These are phyloP conservation scores for Ancistrus triradiatus DNA, from an alignment of 2,113 vertebrate genomes.

Conservation along the genomic window DNA sequence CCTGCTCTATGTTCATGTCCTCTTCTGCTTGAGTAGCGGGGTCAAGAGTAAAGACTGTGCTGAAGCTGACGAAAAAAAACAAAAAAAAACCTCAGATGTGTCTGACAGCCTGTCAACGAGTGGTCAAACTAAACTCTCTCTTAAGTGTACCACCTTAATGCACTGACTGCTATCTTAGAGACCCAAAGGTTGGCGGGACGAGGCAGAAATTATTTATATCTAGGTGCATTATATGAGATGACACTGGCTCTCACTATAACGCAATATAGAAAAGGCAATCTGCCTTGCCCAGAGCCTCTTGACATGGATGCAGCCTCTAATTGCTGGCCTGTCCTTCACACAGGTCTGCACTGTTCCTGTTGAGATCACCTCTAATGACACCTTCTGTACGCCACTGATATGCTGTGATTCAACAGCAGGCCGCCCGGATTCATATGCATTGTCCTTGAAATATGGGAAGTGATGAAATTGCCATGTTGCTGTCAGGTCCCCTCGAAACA, in stretches of 20 bases:
- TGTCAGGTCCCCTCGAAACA: constrained; percentile 43
- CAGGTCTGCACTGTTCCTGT: constrained; percentile 31
- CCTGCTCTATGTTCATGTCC: constrained; percentile 64
- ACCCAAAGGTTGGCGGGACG: constrained; percentile 46
- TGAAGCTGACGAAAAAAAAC: constrained; percentile 53
- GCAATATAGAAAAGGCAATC: constrained; percentile 50
- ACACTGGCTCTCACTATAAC: constrained; percentile 16
- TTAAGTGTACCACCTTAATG: constrained; percentile 54
- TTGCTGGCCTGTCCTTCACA: constrained; percentile 51
- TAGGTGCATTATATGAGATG: constrained; percentile 19
- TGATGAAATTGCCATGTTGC: constrained; percentile 27
- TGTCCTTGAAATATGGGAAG: constrained; percentile 47
- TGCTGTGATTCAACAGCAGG: constrained; percentile 30
- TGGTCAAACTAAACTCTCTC: constrained; percentile 52
- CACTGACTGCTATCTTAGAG: constrained; percentile 53
- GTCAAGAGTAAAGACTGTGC: constrained; percentile 52
- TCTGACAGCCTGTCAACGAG: constrained; percentile 66
- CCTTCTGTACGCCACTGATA: constrained; percentile 39
- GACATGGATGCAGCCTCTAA: constrained; percentile 36
- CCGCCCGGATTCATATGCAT: constrained; percentile 24
- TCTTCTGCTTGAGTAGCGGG: constrained; percentile 67
- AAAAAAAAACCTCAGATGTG: constrained; percentile 44
- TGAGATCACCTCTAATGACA: constrained; percentile 46
- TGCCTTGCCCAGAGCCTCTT: constrained; percentile 40
- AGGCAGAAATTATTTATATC: constrained; percentile 34